These are phyloP conservation scores for Tauraco erythrolophus DNA, from an alignment of 2,113 vertebrate species.

Conservation along the genomic window DNA sequence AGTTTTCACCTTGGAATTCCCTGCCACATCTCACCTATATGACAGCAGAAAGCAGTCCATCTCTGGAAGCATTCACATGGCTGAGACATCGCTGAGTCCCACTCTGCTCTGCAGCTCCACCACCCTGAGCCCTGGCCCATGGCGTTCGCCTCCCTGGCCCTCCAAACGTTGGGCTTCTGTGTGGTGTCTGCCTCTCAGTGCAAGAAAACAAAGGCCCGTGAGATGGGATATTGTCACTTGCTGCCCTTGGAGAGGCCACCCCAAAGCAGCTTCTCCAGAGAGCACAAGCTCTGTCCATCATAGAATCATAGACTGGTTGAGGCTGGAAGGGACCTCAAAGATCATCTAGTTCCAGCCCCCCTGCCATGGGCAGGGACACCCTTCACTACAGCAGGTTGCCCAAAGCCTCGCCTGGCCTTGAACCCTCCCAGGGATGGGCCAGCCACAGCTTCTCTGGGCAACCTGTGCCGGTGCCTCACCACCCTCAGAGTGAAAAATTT, in stretches of 20 bases:
- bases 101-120: rapidly evolving
- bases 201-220: background rate
- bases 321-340: too few relatives aligned
- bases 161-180: background rate
- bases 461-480: too few relatives aligned
- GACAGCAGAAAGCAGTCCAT: background rate
- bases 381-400: too few relatives aligned
- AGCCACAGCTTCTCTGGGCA: too few relatives aligned
- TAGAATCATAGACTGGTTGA: too few relatives aligned
- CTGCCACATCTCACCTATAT: background rate
- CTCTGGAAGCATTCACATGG: rapidly evolving
- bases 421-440: too few relatives aligned
- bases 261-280: background rate
- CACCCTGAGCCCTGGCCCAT: background rate
- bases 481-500: too few relatives aligned
- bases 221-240: background rate
- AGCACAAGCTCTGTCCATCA: background rate
- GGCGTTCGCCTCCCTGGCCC: too few relatives aligned
- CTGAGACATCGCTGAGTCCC: rapidly evolving
- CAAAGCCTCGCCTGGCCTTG: too few relatives aligned
- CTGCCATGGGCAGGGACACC: too few relatives aligned
- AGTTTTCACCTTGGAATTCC: background rate
- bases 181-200: background rate
- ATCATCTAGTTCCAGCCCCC: too few relatives aligned
- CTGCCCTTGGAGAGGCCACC: background rate